Evolutionary conservation across 2,113 vertebrate species (phyloP).

Genomic region (Grallaria varia): DNA sequence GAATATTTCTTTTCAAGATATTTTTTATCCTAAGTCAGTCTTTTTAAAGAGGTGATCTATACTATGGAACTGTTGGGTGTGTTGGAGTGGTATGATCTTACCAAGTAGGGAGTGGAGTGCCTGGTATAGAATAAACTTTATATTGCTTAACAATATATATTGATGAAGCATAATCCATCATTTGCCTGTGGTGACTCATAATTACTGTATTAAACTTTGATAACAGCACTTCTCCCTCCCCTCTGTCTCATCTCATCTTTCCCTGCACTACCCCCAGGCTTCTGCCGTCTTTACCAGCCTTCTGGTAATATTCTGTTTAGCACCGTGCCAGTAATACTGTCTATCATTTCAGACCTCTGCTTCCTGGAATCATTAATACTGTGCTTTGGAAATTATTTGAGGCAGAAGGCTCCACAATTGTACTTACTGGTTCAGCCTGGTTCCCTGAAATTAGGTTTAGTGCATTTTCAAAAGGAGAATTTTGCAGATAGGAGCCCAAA

Average conservation of each 20-base stretch:
- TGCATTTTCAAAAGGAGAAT: conserved; percentile 74
- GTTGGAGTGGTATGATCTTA: neutral
- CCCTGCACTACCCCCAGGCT: neutral
- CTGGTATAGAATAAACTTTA: neutral
- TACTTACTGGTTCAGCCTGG: conserved; percentile 63
- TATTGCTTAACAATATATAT: neutral
- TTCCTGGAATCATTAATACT: conserved; percentile 75
- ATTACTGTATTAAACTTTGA: conserved; percentile 59
- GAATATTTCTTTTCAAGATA: neutral
- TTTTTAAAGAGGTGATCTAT: neutral
- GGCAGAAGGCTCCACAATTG: conserved; percentile 64
- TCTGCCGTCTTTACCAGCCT: conserved; percentile 20
- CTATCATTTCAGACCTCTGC: conserved; percentile 52
- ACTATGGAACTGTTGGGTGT: neutral
- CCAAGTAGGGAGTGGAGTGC: neutral
- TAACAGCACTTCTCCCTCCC: conserved; percentile 3
- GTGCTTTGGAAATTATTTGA: conserved; percentile 75
- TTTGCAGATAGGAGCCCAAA: conserved; percentile 91
- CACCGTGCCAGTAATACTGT: conserved; percentile 54
- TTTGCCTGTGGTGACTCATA: conserved; percentile 37
- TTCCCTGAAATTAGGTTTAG: conserved; percentile 70
- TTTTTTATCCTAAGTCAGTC: neutral
- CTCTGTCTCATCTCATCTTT: conserved; percentile 22
- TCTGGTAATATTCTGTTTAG: conserved; percentile 63
- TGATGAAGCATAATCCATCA: conserved; percentile 5